A percentile compares a stretch with the other conserved stretches of the same genome.
Conservation (phyloP, 1,140 invertebrate species). For the Aphaenogaster ashmeadi region DNA sequence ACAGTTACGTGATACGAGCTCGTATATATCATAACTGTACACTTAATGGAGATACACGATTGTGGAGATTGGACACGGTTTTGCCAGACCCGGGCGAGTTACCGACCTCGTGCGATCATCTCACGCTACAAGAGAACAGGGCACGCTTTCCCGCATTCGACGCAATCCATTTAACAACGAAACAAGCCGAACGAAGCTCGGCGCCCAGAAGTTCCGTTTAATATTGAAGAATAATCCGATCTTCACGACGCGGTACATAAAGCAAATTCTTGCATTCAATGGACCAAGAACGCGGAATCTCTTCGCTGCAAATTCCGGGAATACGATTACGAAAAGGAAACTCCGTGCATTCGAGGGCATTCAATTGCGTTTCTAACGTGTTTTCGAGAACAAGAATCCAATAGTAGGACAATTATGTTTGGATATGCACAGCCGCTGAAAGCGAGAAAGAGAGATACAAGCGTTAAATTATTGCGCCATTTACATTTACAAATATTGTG, state of each 20-base stretch:
- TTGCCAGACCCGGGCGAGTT: constrained; percentile 50
- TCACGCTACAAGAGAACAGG: constrained; percentile 10
- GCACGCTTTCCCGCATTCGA: constrained; percentile 44
- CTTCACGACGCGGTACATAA: constrained; percentile 41
- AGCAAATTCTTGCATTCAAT: constrained; percentile 34
- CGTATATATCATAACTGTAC: constrained; percentile 55
- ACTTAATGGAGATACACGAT: constrained; percentile 61
- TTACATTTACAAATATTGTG: constrained; percentile 15
- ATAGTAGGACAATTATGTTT: not conserved
- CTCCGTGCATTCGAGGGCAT: not conserved
- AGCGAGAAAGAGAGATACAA: not conserved
- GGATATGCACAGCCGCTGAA: not conserved
- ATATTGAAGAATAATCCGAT: constrained; percentile 1
- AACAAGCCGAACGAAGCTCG: constrained; percentile 26
- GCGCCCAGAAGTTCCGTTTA: constrained; percentile 2
- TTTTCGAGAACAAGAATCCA: not conserved
- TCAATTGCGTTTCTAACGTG: not conserved
- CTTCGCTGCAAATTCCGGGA: not conserved
- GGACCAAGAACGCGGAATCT: constrained; percentile 32
- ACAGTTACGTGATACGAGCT: constrained; percentile 43
- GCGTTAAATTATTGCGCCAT: not conserved
- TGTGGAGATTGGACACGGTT: constrained; percentile 64
- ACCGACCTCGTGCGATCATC: constrained; percentile 33
- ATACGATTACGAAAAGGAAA: not conserved
- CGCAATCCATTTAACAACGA: constrained; percentile 44